A percentile compares a stretch with the other conserved stretches of the same genome.
Evolutionary conservation across 2,113 vertebrate species (phyloP).

Genomic region (Paramisgurnus dabryanus): DNA sequence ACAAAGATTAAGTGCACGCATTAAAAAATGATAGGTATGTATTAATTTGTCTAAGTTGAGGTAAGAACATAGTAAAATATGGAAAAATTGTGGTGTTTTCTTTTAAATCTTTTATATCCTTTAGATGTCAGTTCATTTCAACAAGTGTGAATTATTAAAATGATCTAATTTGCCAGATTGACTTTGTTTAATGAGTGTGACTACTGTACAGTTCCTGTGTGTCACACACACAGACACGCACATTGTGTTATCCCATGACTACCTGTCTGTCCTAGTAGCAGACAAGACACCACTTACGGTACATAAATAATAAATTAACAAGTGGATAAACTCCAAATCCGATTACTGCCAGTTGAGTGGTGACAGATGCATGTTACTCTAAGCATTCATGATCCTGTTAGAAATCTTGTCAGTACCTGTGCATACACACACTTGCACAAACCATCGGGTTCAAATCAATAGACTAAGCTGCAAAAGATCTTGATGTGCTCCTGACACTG

Average conservation of each 20-base stretch:
- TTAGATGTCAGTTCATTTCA: not conserved
- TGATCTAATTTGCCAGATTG: not conserved
- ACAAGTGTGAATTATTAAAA: not conserved
- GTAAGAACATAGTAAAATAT: no score
- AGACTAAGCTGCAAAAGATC: conserved; percentile 33
- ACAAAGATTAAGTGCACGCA: no score
- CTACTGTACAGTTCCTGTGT: no score
- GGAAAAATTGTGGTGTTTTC: no score
- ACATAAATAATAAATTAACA: conserved; percentile 53
- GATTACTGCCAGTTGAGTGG: not conserved
- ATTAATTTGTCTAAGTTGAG: no score
- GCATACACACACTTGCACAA: no score
- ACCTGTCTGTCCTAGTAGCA: conserved; percentile 28
- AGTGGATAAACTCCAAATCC: conserved; percentile 10
- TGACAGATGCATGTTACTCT: not conserved
- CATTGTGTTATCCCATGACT: conserved; percentile 6
- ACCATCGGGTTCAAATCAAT: conserved; percentile 24
- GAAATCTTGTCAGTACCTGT: not conserved
- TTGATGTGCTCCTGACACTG: conserved; percentile 30
- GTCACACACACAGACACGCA: not conserved
- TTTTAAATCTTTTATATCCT: not conserved
- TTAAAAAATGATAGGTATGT: no score
- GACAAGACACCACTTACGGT: conserved; percentile 49
- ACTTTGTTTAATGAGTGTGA: no score
- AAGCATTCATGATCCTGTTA: not conserved